These are phyloP conservation scores for Ascidia mentula DNA, from an alignment of 23 tunicate species.

Conservation along the genomic window DNA sequence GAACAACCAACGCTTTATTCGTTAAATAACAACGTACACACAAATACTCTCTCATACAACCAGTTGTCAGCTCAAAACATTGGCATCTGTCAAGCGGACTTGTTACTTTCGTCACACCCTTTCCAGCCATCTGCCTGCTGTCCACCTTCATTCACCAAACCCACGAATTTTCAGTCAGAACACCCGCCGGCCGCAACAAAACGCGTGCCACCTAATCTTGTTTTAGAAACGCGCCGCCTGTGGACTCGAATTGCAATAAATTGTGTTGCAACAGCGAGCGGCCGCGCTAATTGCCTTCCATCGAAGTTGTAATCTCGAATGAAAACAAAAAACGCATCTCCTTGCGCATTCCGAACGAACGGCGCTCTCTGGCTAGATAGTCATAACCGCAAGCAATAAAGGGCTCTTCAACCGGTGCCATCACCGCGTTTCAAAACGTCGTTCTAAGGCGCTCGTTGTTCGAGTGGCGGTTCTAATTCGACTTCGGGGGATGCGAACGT, in stretches of 20 bases:
- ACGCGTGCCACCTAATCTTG: background rate
- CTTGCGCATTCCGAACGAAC: background rate
- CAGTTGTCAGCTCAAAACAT: too few species aligned
- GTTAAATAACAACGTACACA: background rate
- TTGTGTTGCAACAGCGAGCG: too few species aligned
- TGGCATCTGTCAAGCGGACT: background rate
- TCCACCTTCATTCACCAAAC: background rate
- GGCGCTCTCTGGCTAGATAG: background rate
- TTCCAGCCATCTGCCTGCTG: background rate
- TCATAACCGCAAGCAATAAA: background rate
- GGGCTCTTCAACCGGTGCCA: background rate
- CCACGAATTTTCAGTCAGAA: too few species aligned
- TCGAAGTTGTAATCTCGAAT: background rate
- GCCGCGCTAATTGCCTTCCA: background rate
- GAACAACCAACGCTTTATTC: background rate
- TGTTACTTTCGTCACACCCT: background rate
- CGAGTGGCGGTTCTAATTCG: background rate
- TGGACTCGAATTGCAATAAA: background rate
- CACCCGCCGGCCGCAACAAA: background rate
- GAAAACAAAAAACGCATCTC: background rate
- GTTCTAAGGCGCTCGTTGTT: slow-evolving; percentile 3
- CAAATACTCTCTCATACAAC: background rate
- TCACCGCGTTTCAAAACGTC: background rate
- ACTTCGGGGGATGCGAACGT: background rate
- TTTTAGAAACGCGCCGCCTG: background rate